Base-by-base conservation (phyloP, 2,888 invertebrate genomes). In the Eristalis intricaria region DNA sequence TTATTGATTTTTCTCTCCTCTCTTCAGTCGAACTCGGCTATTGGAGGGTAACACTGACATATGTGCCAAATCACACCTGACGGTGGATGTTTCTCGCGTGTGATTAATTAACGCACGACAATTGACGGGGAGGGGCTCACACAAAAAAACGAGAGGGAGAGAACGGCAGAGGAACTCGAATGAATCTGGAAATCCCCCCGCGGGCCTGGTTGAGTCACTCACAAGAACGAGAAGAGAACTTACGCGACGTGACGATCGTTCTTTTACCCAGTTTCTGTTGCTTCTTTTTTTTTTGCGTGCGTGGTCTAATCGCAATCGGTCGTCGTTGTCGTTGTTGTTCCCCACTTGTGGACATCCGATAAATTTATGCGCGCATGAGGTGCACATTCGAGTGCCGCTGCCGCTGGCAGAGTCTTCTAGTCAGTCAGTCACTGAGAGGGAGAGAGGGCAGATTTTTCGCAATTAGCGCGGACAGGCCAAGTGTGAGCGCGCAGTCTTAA, bases 61-160 rank as follows among this genome's bases (percentile, higher is more conserved):
- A 65, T 74, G 70, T 71, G 65, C 71, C 71, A 66, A 79, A 65
- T 66, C 73, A 64, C 70, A 64, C 70, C 70, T 64, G 70, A 29
- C 50, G 4, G 4, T 32, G 50, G 19, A 5, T 50, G 50, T 50
- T n/a, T 50, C n/a, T 63, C 43, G 43, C 22, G 29, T 71, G 29
- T 66, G 66, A 80, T 66, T 80, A 80, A 80, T 80, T 73, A 73
- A 66, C 60, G 50, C 58, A 50, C 73, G 65, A 58, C 70, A 71
- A 78, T 78, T 70, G 70, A 70, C 77, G 64, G 71, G 69, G n/a
- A 22, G 63, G 23, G 63, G 13, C 26, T 4, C 68, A 22, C 64
- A 43, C 11, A 23, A 13, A 29, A 50, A 22, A 43, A 43, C 40
- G 11, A 26, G 63, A 26, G 5, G 4, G 29, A 29, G 29, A 29